A percentile compares a stretch with the other conserved stretches of the same genome.
These are phyloP conservation scores for Pandemis corylana DNA, from an alignment of 2,888 invertebrate genomes.

Conservation along the genomic window DNA sequence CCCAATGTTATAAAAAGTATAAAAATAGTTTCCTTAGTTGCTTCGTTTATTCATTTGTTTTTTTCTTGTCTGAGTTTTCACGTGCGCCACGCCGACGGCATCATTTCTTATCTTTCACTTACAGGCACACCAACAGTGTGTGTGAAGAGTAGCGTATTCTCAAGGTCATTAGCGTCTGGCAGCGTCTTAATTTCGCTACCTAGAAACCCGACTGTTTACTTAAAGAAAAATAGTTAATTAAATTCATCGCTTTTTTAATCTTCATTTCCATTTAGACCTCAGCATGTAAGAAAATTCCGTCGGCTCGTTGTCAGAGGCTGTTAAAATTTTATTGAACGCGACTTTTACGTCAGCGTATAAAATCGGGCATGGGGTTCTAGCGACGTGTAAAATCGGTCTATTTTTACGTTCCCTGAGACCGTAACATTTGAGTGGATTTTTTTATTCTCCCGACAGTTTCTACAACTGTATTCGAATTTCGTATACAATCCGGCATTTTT, in stretches of 20 bases:
- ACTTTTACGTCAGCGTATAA: slow-evolving; percentile 74
- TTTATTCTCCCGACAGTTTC: slow-evolving; percentile 73
- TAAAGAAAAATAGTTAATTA: too few species aligned
- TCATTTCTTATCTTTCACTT: too few species aligned
- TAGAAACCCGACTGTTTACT: too few species aligned
- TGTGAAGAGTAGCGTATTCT: too few species aligned
- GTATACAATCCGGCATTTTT: slow-evolving; percentile 52
- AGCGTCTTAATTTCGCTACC: too few species aligned
- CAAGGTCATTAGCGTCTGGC: too few species aligned
- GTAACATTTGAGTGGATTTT: slow-evolving; percentile 75
- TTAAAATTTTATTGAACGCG: slow-evolving; percentile 78
- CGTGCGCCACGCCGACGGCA: too few species aligned
- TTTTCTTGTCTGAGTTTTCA: too few species aligned
- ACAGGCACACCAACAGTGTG: too few species aligned
- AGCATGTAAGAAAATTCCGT: slow-evolving; percentile 54
- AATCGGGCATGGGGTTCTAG: slow-evolving; percentile 68
- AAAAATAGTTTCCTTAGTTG: too few species aligned
- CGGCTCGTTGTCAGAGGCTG: slow-evolving; percentile 63
- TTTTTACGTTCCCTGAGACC: slow-evolving; percentile 73
- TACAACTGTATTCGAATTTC: slow-evolving; percentile 60
- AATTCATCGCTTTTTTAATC: neutral
- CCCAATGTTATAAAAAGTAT: too few species aligned
- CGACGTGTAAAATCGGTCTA: slow-evolving; percentile 79
- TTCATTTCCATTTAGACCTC: slow-evolving; percentile 11
- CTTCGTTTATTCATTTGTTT: too few species aligned